Base-by-base conservation (phyloP, 2,888 invertebrate genomes). In the Machimus rusticus region DNA sequence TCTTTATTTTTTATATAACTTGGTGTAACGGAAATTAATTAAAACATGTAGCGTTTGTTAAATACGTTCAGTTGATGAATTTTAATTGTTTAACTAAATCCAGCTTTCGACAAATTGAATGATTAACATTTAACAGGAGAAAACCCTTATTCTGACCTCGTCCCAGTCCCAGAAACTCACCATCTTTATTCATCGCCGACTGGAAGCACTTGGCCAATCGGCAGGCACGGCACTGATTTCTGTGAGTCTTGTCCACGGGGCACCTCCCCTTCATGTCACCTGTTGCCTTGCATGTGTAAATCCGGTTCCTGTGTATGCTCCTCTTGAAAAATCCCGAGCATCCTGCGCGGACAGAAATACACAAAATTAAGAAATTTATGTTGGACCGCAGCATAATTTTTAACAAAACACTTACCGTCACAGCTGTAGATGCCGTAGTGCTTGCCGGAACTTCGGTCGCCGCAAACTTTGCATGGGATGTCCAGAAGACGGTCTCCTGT, bases 381-480 rank as follows among this genome's bases (percentile, higher is more conserved):
- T 51, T 51, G 16, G 31, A 55, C 16, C 1, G 19, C 19, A 66
- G 39, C 9, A 12, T 12, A 39, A 39, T 39, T 39, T 37, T 8
- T 37, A 23, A 39, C 0, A 23, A 39, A 23, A 14, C 1, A 77
- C 94, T 95, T 94, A 98, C 99, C 99, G 94, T 99, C 99, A 92
- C 99, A 99, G 91, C 99, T 98, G 93, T 99, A 99, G 91, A 99
- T 99, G 90, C 99, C 99, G 93, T 99, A 99, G 93, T 99, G 99
- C 94, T 99, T 99, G 88, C 99, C 99, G 16, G 99, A 99, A 91
- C 99, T 99, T 91, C 99, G 95, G 93, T 99, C 99, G 88, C 99
- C 99, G 92, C 99, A 99, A 89, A 99, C 99, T 93, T 98, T 98
- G 94, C 99, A 99, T 23, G 99, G 98, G 92, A 99, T 99, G 93